Evolutionary conservation across 2,888 invertebrate species (phyloP).

Genomic region (Ariolimax columbianus): DNA sequence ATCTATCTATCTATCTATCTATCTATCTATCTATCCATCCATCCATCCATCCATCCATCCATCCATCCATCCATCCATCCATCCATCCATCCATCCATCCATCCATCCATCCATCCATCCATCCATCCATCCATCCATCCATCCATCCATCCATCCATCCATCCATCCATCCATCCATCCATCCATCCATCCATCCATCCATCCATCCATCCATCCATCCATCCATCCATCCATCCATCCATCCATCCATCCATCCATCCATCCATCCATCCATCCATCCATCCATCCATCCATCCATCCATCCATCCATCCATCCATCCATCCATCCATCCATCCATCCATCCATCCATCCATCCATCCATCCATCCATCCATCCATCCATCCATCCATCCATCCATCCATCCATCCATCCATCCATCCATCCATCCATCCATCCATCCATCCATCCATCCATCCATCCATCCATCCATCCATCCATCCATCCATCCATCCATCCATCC

Average conservation of each 20-base stretch:
- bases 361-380: background rate
- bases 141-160: too few relatives aligned
- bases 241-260: constrained; percentile 6
- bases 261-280: constrained; percentile 6
- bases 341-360: background rate
- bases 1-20: too few relatives aligned
- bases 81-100: too few relatives aligned
- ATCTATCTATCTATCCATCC: too few relatives aligned
- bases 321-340: background rate
- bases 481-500: background rate
- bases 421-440: background rate
- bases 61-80: too few relatives aligned
- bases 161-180: too few relatives aligned
- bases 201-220: constrained; percentile 6
- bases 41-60: too few relatives aligned
- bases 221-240: constrained; percentile 6
- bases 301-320: background rate
- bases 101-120: too few relatives aligned
- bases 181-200: background rate
- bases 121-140: too few relatives aligned
- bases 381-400: background rate
- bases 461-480: background rate
- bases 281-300: background rate
- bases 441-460: constrained; percentile 2
- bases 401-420: background rate